Percentiles rank a stretch among this genome's conserved stretches.
phyloP scores from a whole-genome alignment of 2,113 vertebrate genomes.

The Salvator merianae region DNA sequence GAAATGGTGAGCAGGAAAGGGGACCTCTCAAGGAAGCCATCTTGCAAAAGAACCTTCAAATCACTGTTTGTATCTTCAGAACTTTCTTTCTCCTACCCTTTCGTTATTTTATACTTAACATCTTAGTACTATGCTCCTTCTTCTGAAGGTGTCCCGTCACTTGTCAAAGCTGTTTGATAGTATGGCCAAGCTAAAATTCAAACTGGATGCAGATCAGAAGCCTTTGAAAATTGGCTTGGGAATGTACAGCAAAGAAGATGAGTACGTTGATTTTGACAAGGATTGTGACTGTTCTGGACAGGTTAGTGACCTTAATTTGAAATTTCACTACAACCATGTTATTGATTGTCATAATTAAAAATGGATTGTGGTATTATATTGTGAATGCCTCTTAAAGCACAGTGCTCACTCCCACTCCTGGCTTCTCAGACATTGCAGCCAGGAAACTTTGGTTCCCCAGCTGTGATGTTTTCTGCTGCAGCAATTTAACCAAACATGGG shows the following conservation, averaged over 20 bases:
- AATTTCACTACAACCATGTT: background rate
- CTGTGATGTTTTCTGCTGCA: no score
- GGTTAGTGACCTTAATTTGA: conserved; percentile 36
- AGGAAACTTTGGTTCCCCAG: no score
- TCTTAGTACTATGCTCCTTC: background rate
- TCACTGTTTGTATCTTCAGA: background rate
- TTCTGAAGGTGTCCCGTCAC: conserved; percentile 73
- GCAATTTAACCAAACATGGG: no score
- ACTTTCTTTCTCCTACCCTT: no score
- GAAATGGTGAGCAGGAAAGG: no score
- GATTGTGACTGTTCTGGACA: conserved; percentile 74
- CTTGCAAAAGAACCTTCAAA: no score
- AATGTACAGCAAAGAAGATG: conserved; percentile 77
- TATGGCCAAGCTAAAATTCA: conserved; percentile 74
- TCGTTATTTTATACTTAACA: background rate
- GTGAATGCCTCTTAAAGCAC: background rate
- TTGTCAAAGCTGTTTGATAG: conserved; percentile 77
- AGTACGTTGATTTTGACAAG: conserved; percentile 64
- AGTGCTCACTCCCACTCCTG: no score
- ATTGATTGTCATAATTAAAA: background rate
- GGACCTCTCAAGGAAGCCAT: no score
- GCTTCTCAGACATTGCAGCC: no score
- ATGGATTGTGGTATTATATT: background rate
- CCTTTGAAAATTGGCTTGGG: conserved; percentile 61
- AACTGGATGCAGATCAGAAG: background rate